Evolutionary conservation across 2,888 invertebrate genomes (phyloP).

Genomic region (Epinotia brunnichana): DNA sequence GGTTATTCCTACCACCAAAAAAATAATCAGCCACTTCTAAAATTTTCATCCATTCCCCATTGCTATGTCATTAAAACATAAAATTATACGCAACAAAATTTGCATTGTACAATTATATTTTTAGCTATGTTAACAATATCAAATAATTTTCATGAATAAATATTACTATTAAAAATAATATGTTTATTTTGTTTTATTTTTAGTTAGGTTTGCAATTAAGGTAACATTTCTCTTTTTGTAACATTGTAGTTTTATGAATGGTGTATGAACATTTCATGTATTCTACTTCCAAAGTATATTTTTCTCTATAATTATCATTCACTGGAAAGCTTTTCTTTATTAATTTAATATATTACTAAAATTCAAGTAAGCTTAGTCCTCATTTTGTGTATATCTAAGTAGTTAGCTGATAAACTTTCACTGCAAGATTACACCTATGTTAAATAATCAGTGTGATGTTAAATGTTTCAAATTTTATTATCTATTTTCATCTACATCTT

Average conservation of each 20-base stretch:
- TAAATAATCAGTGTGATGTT: conserved; percentile 38
- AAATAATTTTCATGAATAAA: conserved; percentile 80
- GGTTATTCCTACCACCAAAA: too few species aligned
- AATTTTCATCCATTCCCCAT: too few species aligned
- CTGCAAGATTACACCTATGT: conserved; percentile 39
- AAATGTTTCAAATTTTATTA: conserved; percentile 61
- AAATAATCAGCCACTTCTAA: too few species aligned
- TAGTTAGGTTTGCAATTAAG: conserved; percentile 69
- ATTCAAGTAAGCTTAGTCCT: conserved; percentile 54
- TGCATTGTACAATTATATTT: conserved; percentile 83
- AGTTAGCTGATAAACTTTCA: conserved; percentile 33
- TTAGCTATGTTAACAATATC: conserved; percentile 79
- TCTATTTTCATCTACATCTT: conserved; percentile 75
- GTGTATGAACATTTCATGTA: conserved; percentile 31
- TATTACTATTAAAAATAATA: conserved; percentile 78
- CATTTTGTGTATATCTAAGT: conserved; percentile 46
- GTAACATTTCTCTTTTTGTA: conserved; percentile 56
- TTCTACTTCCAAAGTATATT: conserved; percentile 34
- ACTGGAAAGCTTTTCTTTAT: conserved; percentile 52
- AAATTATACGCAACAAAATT: conserved; percentile 80
- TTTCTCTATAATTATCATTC: conserved; percentile 47
- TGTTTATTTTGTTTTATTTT: conserved; percentile 76
- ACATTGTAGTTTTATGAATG: conserved; percentile 46
- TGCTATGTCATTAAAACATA: conserved; percentile 73
- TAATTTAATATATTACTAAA: conserved; percentile 59